Base-by-base conservation (phyloP, 2,113 vertebrate genomes). In the Podocnemis expansa region DNA sequence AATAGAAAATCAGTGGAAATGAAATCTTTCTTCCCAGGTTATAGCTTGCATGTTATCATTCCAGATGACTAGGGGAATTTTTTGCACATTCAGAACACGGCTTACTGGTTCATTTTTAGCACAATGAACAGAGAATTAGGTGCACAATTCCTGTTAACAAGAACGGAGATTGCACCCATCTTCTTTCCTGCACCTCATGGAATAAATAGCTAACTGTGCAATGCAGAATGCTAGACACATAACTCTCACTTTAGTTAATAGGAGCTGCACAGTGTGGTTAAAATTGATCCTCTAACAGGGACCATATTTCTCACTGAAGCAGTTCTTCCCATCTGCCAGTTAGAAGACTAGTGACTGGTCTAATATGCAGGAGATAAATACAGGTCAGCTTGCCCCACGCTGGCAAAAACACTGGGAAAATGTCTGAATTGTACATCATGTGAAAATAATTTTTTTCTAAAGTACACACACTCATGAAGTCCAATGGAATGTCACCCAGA, bases 71-170 rank as follows among this genome's bases (percentile, higher is more conserved):
- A 83, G 94, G 93, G 88, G 78, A 96, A 82, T 97, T 95, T 96
- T 97, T 97, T 97, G 96, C 95, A 96, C 96, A 97, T 97, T 96
- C 97, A 94, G 95, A 97, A 94, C 96, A 96, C 96, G 93, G 96
- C 96, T 95, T 47, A 8, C 89, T 5, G 34, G 94, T 95, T 96
- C 96, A 84, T 96, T 97, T 95, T 94, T 91, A 91, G 96, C 56
- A 97, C 96, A 97, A 97, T 97, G 95, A 93, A 58, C 93, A 83
- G 92, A 97, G 96, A 97, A 97, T 96, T 93, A 97, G 96, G 97
- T 97, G 95, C 94, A 96, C 91, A 94, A 94, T 97, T 96, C 94
- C 95, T 91, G 93, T 89, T 93, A 96, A 96, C 91, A 91, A 95
- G 95, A 94, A 96, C 87, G 94, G 95, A 95, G 96, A 96, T 95